These are phyloP conservation scores for Odocoileus hemionus DNA, from an alignment of 2,113 vertebrate species.

Conservation along the genomic window DNA sequence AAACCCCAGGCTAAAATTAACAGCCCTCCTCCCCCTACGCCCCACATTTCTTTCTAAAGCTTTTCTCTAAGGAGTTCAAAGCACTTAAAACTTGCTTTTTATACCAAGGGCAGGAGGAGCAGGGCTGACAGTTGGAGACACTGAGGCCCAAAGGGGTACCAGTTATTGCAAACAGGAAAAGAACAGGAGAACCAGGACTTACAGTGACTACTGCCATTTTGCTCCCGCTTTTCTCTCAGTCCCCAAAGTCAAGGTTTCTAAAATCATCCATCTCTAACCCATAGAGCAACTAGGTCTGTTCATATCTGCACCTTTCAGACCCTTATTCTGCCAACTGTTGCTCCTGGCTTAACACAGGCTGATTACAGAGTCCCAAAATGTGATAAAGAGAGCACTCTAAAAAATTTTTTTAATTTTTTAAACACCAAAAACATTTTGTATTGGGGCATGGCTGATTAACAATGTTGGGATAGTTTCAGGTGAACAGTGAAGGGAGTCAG, in stretches of 20 bases:
- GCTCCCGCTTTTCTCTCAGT: background rate
- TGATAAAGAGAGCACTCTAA: background rate
- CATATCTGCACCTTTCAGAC: background rate
- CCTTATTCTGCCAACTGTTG: background rate
- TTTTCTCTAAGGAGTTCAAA: slow-evolving; percentile 45
- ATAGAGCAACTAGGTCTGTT: background rate
- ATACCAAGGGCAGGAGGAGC: background rate
- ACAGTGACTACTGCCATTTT: background rate
- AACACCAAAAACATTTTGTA: background rate
- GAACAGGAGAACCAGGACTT: background rate
- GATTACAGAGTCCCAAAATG: background rate
- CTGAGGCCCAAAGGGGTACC: background rate
- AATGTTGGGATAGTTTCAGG: background rate
- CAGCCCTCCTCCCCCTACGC: slow-evolving; percentile 16
- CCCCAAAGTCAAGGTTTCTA: background rate
- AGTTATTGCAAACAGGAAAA: background rate
- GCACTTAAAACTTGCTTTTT: slow-evolving; percentile 33
- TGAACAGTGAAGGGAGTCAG: background rate
- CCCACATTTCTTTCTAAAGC: slow-evolving; percentile 33
- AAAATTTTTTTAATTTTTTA: background rate
- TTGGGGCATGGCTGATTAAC: background rate
- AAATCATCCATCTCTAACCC: background rate
- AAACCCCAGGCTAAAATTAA: slow-evolving; percentile 64
- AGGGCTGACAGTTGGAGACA: background rate
- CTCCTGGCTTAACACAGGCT: slow-evolving; percentile 5